These are phyloP conservation scores for Tigriopus californicus DNA, from an alignment of 2,888 invertebrate species.

Conservation along the genomic window DNA sequence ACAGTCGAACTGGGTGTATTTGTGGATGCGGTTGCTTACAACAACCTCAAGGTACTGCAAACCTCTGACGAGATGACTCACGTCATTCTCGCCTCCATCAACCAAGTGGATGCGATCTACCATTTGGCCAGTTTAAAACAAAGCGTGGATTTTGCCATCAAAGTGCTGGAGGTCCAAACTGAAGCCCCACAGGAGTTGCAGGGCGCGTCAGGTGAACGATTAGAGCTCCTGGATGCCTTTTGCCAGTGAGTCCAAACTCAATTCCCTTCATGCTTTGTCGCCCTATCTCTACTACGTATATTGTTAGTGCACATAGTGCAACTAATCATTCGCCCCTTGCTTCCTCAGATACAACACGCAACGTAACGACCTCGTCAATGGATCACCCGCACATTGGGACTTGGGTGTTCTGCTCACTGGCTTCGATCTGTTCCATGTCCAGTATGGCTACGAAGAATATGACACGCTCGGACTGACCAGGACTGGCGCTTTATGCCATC, in stretches of 20 bases:
- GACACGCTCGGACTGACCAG: neutral
- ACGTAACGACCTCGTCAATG: conserved; percentile 36
- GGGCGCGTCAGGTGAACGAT: conserved; percentile 23
- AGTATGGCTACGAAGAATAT: neutral
- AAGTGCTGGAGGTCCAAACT: neutral
- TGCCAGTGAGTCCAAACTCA: neutral
- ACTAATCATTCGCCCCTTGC: neutral
- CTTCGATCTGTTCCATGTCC: conserved; percentile 38
- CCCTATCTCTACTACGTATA: too few relatives aligned
- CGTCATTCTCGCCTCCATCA: neutral
- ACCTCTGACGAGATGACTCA: neutral
- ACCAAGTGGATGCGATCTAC: conserved; percentile 1
- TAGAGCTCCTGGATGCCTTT: neutral
- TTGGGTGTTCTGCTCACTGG: conserved; percentile 56
- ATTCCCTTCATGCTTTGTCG: conserved; percentile 35
- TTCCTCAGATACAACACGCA: conserved; percentile 37
- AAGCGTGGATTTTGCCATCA: neutral
- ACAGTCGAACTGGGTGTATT: neutral
- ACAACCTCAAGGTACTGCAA: neutral
- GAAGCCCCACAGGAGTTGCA: neutral
- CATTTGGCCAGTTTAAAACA: neutral
- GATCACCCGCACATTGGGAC: conserved; percentile 55
- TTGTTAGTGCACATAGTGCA: too few relatives aligned
- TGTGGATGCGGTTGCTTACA: neutral
- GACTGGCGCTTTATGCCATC: conserved; percentile 45